A percentile compares a stretch with the other conserved stretches of the same genome.
Evolutionary conservation across 2,113 vertebrate genomes (phyloP).

Genomic region (Gobiocypris rarus): DNA sequence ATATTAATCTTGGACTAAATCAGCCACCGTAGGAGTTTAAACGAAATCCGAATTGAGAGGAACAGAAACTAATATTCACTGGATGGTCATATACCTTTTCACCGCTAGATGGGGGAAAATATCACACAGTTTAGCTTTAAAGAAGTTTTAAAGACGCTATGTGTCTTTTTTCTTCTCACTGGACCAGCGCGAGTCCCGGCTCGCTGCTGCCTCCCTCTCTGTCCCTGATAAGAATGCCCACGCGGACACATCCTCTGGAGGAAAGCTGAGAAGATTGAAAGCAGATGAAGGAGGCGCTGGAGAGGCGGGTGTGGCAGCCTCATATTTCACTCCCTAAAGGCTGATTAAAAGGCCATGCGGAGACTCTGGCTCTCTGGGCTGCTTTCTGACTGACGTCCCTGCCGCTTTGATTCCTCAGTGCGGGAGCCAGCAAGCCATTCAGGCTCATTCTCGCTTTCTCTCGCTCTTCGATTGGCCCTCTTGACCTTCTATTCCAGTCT

Average conservation of each 20-base stretch:
- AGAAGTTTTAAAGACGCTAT: no score
- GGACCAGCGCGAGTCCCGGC: conserved; percentile 49
- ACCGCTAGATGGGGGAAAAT: no score
- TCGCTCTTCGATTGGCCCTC: not conserved
- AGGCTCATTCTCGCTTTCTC: not conserved
- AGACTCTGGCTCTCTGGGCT: conserved; percentile 53
- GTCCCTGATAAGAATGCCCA: conserved; percentile 73
- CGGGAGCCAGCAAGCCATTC: no score
- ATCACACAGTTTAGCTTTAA: no score
- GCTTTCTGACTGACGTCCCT: conserved; percentile 45
- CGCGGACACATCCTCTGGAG: conserved; percentile 68
- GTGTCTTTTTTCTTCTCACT: conserved; percentile 50
- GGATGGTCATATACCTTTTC: no score
- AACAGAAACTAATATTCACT: no score
- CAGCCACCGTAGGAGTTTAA: no score
- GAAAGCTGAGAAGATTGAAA: conserved; percentile 76
- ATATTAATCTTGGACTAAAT: no score
- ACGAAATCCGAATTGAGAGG: no score
- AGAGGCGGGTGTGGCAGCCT: conserved; percentile 62
- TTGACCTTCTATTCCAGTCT: conserved; percentile 8
- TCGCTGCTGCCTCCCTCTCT: no score
- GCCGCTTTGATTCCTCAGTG: conserved; percentile 23
- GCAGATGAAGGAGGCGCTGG: conserved; percentile 77
- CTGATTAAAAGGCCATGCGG: conserved; percentile 74
- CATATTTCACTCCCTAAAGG: conserved; percentile 76